A percentile compares a stretch with the other conserved stretches of the same genome.
phyloP scores from a whole-genome alignment of 2,888 invertebrate species.

The Oxytorus armatus region DNA sequence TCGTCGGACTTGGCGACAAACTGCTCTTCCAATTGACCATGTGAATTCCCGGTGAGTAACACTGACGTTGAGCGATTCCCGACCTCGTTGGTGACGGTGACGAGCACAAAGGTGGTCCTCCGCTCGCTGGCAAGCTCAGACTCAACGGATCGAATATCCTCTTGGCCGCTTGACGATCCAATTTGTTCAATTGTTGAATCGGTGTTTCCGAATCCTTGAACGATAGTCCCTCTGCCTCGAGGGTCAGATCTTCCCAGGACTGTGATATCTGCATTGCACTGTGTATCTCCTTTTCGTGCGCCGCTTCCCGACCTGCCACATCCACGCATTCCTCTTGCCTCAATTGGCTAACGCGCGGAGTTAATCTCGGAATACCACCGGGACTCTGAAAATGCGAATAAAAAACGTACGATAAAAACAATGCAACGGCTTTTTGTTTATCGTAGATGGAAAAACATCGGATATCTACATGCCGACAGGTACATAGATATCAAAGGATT shows the following conservation, averaged over 20 bases:
- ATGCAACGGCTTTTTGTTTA: neutral
- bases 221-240: constrained; percentile 87
- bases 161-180: constrained; percentile 77
- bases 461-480: too few species aligned
- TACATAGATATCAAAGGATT: too few species aligned
- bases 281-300: constrained; percentile 96
- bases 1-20: constrained; percentile 93
- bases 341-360: constrained; percentile 94
- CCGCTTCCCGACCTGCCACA: constrained; percentile 93
- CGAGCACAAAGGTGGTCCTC: constrained; percentile 86
- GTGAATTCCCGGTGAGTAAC: constrained; percentile 86
- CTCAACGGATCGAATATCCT: constrained; percentile 83
- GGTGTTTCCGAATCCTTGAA: constrained; percentile 82
- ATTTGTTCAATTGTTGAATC: constrained; percentile 77
- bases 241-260: constrained; percentile 95
- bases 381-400: constrained; percentile 84
- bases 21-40: constrained; percentile 85
- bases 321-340: constrained; percentile 95
- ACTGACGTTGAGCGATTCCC: constrained; percentile 85
- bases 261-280: constrained; percentile 97
- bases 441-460: neutral
- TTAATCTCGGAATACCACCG: constrained; percentile 87
- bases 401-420: constrained; percentile 9
- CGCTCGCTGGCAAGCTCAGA: constrained; percentile 82
- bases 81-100: constrained; percentile 88